Base-by-base conservation (phyloP, 2,888 invertebrate genomes). In the Adela reaumurella region DNA sequence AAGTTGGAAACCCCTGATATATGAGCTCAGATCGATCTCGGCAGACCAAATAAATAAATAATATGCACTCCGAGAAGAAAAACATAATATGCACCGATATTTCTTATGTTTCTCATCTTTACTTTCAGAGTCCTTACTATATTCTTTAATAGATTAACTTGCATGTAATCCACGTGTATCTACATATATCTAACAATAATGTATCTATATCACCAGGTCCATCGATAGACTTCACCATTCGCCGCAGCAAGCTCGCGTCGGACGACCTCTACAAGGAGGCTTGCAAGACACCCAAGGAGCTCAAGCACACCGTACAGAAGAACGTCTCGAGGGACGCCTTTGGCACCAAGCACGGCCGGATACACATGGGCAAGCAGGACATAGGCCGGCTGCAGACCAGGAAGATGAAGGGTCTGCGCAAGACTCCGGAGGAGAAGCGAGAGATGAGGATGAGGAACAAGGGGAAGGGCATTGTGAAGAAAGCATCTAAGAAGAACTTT, bases 291-390 rank as follows among this genome's bases (percentile, higher is more conserved):
- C 94, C 94, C 1, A 89, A 85, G 62, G 86, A 88, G 67, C 73
- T 91, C 6, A 91, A 86, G 76, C 80, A 84, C 1, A 87, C 87
- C 56, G 90, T 90, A 62, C 92, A 90, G 80, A 98, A 98, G 84
- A 99, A 99, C 65, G 84, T 97, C 50, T 85, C 88, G 1, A 84
- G 83, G 48, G 94, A 98, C 77, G 85, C 83, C 2, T 87, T 99
- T 62, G 98, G 97, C 49, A 90, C 90, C 8, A 92, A 88, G 59
- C 82, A 92, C 61, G 98, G 96, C 43, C 88, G 95, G 47, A 87
- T 99, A 50, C 99, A 99, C 70, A 85, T 99, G 80, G 92, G 92
- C 56, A 88, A 87, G 59, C 98, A 98, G 63, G 87, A 94, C 59
- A 82, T 97, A 28, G 81, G 83, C 48, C 88, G 85, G 55, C 73